A percentile compares a stretch with the other conserved stretches of the same genome.
Evolutionary conservation across 2,888 invertebrate genomes (phyloP).

Genomic region (Papilio gigon): DNA sequence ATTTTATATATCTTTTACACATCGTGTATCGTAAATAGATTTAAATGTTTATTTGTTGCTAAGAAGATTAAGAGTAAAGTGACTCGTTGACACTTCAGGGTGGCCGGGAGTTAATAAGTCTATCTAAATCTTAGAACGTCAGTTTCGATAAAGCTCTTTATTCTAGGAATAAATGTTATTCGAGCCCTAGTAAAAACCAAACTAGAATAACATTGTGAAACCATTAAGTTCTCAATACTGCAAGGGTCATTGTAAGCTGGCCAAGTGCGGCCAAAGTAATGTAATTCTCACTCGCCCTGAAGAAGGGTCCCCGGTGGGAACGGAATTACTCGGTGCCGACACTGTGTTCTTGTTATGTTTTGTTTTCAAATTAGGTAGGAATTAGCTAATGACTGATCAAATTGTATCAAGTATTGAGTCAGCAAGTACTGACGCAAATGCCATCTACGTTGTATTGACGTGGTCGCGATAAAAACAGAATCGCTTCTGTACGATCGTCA

Average conservation of each 20-base stretch:
- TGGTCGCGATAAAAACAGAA: slow-evolving; percentile 70
- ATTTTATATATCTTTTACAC: no score
- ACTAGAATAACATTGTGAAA: neutral
- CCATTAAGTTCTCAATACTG: neutral
- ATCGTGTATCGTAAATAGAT: no score
- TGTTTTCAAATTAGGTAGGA: no score
- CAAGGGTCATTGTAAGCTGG: neutral
- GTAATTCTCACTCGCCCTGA: no score
- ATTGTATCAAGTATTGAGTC: slow-evolving; percentile 1
- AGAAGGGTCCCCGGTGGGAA: no score
- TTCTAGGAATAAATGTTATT: neutral
- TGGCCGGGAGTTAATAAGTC: slow-evolving; percentile 28
- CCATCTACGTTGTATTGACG: slow-evolving; percentile 57
- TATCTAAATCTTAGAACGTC: slow-evolving; percentile 1
- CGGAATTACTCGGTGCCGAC: no score
- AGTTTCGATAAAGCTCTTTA: slow-evolving; percentile 15
- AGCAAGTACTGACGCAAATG: slow-evolving; percentile 5
- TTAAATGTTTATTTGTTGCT: no score
- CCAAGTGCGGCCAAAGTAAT: no score
- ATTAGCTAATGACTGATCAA: neutral
- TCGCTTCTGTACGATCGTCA: slow-evolving; percentile 66
- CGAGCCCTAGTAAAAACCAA: neutral
- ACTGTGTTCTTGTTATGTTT: no score
- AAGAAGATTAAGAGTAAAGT: neutral
- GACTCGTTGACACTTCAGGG: neutral